These are phyloP conservation scores for Eucera pruinosa DNA, from an alignment of 2,888 invertebrate species.

Conservation along the genomic window DNA sequence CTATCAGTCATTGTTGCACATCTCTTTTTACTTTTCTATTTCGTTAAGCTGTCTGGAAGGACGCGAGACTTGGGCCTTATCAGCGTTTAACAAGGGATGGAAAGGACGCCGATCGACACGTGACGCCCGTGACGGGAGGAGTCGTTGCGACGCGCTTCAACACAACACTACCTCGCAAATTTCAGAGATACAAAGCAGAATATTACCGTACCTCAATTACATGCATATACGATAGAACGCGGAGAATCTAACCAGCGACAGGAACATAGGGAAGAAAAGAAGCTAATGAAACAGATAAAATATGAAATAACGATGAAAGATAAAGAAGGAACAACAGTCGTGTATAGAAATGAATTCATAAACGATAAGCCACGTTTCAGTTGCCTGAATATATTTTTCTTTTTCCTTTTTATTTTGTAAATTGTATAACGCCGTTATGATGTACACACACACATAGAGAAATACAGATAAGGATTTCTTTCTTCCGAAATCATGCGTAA, in stretches of 20 bases:
- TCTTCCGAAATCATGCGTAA: conserved; percentile 20
- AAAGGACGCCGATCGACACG: conserved; percentile 31
- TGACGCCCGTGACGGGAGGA: conserved; percentile 31
- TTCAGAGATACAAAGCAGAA: conserved; percentile 62
- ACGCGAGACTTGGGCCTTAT: conserved; percentile 25
- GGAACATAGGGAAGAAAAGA: conserved; percentile 12
- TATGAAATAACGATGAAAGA: conserved; percentile 12
- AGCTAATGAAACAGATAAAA: conserved; percentile 25
- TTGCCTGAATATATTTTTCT: conserved; percentile 20
- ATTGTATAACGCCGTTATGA: background rate
- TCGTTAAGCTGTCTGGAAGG: background rate
- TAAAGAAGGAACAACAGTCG: background rate
- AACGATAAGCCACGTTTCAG: conserved; percentile 36
- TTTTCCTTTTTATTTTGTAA: conserved; percentile 1
- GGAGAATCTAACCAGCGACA: conserved; percentile 55
- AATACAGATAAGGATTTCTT: conserved; percentile 10
- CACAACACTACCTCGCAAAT: conserved; percentile 81
- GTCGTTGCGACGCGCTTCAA: conserved; percentile 60
- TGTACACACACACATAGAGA: background rate
- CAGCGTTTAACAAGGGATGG: conserved; percentile 17
- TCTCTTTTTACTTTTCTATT: too few species aligned
- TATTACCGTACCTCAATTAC: conserved; percentile 72
- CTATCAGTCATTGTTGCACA: too few species aligned
- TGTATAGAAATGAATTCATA: conserved; percentile 16
- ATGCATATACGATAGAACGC: conserved; percentile 59